These are phyloP conservation scores for Brotula barbata DNA, from an alignment of 2,797 vertebrate species.

Conservation along the genomic window DNA sequence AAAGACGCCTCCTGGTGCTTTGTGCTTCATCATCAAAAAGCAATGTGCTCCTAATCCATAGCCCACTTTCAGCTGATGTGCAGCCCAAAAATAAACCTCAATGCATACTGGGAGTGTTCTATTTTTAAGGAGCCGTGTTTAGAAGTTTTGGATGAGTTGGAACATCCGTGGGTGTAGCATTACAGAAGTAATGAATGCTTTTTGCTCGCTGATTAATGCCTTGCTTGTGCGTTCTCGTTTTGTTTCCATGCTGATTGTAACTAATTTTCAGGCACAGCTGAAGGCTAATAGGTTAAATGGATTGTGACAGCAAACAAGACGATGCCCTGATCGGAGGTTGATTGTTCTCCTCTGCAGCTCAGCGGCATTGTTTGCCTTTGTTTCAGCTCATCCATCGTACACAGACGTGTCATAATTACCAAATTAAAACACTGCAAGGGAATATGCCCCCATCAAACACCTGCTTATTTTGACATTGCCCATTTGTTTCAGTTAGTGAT, in stretches of 20 bases:
- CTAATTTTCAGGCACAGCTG: constrained; percentile 41
- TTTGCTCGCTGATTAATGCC: constrained; percentile 37
- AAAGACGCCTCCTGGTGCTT: constrained; percentile 57
- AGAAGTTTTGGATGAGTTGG: constrained; percentile 55
- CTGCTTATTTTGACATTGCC: constrained; percentile 15
- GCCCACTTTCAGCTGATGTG: constrained; percentile 62
- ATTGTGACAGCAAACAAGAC: constrained; percentile 62
- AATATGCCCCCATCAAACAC: neutral
- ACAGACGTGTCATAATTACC: constrained; percentile 28
- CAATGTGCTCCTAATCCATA: constrained; percentile 62
- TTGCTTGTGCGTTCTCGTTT: constrained; percentile 13
- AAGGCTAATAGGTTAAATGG: constrained; percentile 62
- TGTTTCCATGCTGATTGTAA: constrained; percentile 16
- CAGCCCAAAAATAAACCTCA: constrained; percentile 67
- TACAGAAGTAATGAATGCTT: constrained; percentile 28
- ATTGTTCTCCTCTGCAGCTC: constrained; percentile 47
- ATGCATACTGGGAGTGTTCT: constrained; percentile 51
- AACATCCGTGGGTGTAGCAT: constrained; percentile 48
- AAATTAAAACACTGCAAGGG: constrained; percentile 5
- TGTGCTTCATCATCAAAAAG: constrained; percentile 70
- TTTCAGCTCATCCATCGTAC: constrained; percentile 19
- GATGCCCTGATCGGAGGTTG: constrained; percentile 39
- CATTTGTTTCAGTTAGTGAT: constrained; percentile 15
- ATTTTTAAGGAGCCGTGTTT: constrained; percentile 60
- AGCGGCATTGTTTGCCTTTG: constrained; percentile 33